Base-by-base conservation (phyloP, 2,797 vertebrate genomes). In the Hafferia zeledoni region DNA sequence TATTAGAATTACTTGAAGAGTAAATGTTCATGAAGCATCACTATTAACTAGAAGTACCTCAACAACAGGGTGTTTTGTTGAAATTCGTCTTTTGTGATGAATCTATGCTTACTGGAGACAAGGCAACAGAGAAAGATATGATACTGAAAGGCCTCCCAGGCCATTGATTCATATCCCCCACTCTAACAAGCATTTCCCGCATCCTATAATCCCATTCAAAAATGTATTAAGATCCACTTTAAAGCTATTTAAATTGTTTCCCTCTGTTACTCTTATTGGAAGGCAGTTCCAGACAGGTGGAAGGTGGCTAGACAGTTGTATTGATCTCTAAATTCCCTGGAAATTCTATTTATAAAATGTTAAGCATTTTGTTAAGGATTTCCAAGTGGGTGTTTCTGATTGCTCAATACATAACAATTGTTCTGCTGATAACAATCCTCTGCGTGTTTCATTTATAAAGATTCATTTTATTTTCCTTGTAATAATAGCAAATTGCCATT, bases 301-400 rank as follows among this genome's bases (percentile, higher is more conserved):
- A 97, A 93, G 55, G 90, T 91, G 91, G 78, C 91, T 96, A 93
- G 91, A 96, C 83, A 94, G 72, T 70, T 82, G 49, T 92, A 95
- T 92, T 95, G 94, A 96, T 95, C 85, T 85, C 79, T 94, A 83
- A 85, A 95, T 96, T 96, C 93, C 91, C 86, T 89, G 56, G 83
- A 96, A 96, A 95, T 95, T 90, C 71, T 96, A 80, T 93, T 95
- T 91, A 90, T 93, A 91, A 90, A 93, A 97, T 81, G 81, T 76
- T 89, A 94, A 91, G 44, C 33, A 87, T 91, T 96, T 93, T 4
- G 27, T 89, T 95, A 94, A 95, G 93, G 83, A 96, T 95, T 97
- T 96, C 79, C 85, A 94, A 89, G 91, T 63, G 87, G 87, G 78
- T 93, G 65, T 87, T 95, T 95, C 93, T 95, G 85, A 92, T 91